A percentile compares a stretch with the other conserved stretches of the same genome.
These are phyloP conservation scores for Pseudomyrmex dendroicus DNA, from an alignment of 1,140 invertebrate genomes.

Conservation along the genomic window DNA sequence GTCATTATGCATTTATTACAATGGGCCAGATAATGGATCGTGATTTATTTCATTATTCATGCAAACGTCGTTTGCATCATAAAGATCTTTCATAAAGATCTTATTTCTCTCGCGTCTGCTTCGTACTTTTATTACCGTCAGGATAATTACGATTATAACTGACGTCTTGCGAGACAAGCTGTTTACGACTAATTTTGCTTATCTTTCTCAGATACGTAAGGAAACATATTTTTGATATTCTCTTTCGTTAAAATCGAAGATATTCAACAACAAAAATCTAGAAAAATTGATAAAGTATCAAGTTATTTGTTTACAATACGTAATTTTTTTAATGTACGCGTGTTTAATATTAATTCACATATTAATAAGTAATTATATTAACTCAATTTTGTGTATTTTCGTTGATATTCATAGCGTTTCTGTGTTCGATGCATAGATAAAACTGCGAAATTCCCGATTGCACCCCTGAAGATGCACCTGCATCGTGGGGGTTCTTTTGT, in stretches of 20 bases:
- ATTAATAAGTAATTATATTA: no score
- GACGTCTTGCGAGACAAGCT: constrained; percentile 15
- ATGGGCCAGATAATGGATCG: constrained; percentile 53
- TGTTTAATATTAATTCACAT: no score
- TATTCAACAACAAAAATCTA: not conserved
- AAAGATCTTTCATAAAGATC: constrained; percentile 12
- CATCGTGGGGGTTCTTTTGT: constrained; percentile 60
- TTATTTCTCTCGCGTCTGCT: not conserved
- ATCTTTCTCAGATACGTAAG: not conserved
- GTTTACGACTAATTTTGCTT: not conserved
- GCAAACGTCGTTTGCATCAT: constrained; percentile 38
- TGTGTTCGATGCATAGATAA: constrained; percentile 25
- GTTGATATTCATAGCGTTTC: no score
- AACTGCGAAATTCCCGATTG: constrained; percentile 44
- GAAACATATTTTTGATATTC: not conserved
- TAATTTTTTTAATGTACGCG: no score
- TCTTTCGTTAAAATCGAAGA: not conserved
- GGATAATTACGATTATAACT: constrained; percentile 1
- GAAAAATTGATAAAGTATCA: no score
- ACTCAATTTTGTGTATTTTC: no score
- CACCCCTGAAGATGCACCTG: constrained; percentile 58
- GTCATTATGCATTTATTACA: constrained; percentile 68
- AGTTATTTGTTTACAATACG: no score
- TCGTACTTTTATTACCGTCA: constrained; percentile 33
- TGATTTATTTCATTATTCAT: constrained; percentile 63